phyloP scores from a whole-genome alignment of 2,888 invertebrate genomes.

The Pyralis farinalis region DNA sequence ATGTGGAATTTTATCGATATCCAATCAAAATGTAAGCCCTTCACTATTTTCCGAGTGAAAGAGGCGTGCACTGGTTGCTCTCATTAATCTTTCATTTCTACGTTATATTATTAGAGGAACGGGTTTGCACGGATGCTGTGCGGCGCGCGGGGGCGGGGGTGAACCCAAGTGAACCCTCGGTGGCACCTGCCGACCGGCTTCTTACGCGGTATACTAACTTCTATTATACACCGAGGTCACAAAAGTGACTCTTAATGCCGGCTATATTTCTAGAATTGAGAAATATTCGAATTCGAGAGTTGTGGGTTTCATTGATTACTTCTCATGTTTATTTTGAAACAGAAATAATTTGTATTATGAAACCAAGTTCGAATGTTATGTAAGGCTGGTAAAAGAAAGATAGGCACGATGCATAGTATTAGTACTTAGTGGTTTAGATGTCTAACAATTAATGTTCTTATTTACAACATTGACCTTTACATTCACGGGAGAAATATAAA shows the following conservation, averaged over 20 bases:
- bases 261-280: slow-evolving; percentile 33
- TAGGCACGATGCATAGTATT: too few species aligned
- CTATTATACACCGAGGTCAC: slow-evolving; percentile 31
- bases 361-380: too few species aligned
- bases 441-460: too few species aligned
- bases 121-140: slow-evolving; percentile 77
- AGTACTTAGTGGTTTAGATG: too few species aligned
- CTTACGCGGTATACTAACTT: slow-evolving; percentile 19
- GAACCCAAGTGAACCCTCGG: slow-evolving; percentile 77
- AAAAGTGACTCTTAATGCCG: slow-evolving; percentile 40
- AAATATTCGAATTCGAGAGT: too few species aligned
- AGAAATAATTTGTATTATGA: too few species aligned
- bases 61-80: slow-evolving; percentile 79
- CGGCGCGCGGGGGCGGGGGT: slow-evolving; percentile 34
- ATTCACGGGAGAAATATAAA: too few species aligned
- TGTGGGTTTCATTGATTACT: too few species aligned
- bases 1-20: slow-evolving; percentile 11
- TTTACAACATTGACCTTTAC: too few species aligned
- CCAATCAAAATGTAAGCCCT: slow-evolving; percentile 21
- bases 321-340: too few species aligned
- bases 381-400: too few species aligned
- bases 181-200: slow-evolving; percentile 68
- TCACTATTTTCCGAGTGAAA: slow-evolving; percentile 61
- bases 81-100: slow-evolving; percentile 81
- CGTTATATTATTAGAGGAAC: slow-evolving; percentile 80